These are phyloP conservation scores for Camponotus floridanus DNA, from an alignment of 1,140 invertebrate species.

Conservation along the genomic window DNA sequence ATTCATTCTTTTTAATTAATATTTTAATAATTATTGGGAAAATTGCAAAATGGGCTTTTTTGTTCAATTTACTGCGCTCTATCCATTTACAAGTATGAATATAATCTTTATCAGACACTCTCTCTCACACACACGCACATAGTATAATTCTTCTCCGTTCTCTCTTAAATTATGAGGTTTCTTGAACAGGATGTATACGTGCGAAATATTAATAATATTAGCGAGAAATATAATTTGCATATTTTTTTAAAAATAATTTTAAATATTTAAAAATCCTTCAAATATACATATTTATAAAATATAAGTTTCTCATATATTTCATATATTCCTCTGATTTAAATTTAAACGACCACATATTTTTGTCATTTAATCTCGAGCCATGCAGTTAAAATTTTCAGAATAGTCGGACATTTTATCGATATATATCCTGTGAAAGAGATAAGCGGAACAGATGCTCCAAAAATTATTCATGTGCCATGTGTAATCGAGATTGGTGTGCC, in stretches of 20 bases:
- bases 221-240: too few species aligned
- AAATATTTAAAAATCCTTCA: not conserved
- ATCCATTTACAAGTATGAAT: too few species aligned
- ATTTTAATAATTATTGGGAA: too few species aligned
- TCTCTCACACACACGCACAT: not conserved
- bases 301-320: not conserved
- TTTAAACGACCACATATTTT: not conserved
- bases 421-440: not conserved
- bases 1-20: too few species aligned
- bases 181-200: not conserved
- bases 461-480: constrained; percentile 51
- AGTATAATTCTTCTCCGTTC: too few species aligned
- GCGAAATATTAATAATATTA: too few species aligned
- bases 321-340: not conserved
- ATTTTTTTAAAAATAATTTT: too few species aligned
- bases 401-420: constrained; percentile 12
- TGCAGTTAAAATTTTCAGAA: not conserved
- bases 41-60: too few species aligned
- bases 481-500: constrained; percentile 37
- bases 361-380: not conserved
- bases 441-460: not conserved
- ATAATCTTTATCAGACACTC: too few species aligned
- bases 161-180: not conserved
- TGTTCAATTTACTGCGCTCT: too few species aligned
- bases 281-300: not conserved